Evolutionary conservation across 2,888 invertebrate genomes (phyloP).

Genomic region (Pachycephus smyrnensis): DNA sequence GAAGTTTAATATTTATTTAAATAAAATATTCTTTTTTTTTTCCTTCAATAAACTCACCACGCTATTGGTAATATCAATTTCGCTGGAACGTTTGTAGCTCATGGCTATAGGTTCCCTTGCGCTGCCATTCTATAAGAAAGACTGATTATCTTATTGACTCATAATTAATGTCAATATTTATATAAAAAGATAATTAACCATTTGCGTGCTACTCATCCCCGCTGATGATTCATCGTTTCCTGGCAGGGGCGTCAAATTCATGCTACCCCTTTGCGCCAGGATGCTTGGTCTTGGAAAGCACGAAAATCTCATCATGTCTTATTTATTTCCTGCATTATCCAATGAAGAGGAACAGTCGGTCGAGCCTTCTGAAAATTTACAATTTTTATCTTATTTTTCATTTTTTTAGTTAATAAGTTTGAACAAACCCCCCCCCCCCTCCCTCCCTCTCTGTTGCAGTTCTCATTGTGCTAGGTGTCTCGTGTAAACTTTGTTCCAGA

Average conservation of each 20-base stretch:
- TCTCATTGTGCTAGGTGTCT: not conserved
- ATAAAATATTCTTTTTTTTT: slow-evolving; percentile 8
- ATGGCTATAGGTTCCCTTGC: slow-evolving; percentile 48
- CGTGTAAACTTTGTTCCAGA: not conserved
- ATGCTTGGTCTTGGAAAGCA: slow-evolving; percentile 58
- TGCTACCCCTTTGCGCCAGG: slow-evolving; percentile 58
- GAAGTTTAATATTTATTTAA: not conserved
- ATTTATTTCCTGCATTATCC: not conserved
- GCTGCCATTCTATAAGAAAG: slow-evolving; percentile 44
- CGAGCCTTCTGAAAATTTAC: no score
- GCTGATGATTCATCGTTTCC: slow-evolving; percentile 40
- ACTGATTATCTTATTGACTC: no score
- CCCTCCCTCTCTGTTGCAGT: no score
- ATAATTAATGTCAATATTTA: no score
- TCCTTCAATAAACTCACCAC: slow-evolving; percentile 44
- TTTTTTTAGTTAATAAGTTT: no score
- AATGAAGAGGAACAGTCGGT: no score
- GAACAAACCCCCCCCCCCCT: no score
- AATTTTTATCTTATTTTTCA: no score
- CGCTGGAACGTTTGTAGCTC: slow-evolving; percentile 54
- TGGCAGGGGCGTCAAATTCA: slow-evolving; percentile 53
- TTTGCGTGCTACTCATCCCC: no score
- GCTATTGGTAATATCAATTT: slow-evolving; percentile 42
- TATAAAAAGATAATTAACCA: no score
- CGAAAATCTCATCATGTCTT: slow-evolving; percentile 57